Evolutionary conservation across 2,797 vertebrate species (phyloP), one percentile per base, ranked within the genome.

Genomic region (Enteromius radiatus): DNA sequence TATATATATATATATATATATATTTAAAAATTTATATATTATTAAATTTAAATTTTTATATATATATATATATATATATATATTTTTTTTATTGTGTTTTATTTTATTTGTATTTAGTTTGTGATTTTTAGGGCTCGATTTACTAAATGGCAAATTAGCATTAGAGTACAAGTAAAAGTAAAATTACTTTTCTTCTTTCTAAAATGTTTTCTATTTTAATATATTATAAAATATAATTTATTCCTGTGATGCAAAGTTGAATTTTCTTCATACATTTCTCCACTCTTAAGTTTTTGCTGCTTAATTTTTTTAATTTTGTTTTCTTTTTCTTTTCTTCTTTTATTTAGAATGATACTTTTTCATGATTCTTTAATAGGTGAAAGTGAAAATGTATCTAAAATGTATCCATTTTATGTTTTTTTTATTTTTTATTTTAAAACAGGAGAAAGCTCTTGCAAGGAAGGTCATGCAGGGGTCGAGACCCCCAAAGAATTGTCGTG

Each of bases 401-500:
- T 21, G 4, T 15, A 23, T n/a, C 0, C 2, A 8, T 26, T 43
- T 23, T 68, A 14, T 14, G 17, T 6, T 45, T 0, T 49, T 49
- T 49, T 11, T 71, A 1, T 19, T 9, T 54, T 52, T 14, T 73
- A 2, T 21, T 33, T 11, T 47, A 26, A 47, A 15, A 14, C 15
- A 91, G 90, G 89, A 89, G 11, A 89, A 76, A 26, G 76, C 81
- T 64, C n/a, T 41, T 54, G 89, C 88, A 26, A 86, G 88, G 65
- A 87, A 85, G 80, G 82, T 93, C 76, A 94, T 93, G 92, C 92
- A 92, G 85, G 86, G 80, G 4, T 86, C 87, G 36, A 87, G 67
- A 19, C 91, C 93, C 0, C 94, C 94, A 4, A 88, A 74, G 79
- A 93, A 92, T 88, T 94, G 93, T 71, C 85, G 90, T 0, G 93